Conservation (phyloP, 1,140 invertebrate species). For the Vanessa atalanta region DNA sequence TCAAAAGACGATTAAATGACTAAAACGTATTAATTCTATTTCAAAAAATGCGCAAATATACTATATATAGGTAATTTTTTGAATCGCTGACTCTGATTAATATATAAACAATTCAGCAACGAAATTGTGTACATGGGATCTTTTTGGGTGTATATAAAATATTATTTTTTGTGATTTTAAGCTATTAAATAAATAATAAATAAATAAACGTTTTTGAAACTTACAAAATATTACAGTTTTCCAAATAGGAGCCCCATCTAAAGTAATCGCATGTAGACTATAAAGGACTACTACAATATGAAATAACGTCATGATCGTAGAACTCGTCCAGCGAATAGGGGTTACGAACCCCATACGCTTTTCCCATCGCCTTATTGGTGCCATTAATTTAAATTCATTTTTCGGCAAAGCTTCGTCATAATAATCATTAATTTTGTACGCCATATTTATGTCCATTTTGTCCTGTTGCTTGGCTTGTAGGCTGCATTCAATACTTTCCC, state of each 20-base stretch:
- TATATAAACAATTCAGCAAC: too few species aligned
- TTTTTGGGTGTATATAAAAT: too few species aligned
- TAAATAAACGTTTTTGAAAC: slow-evolving; percentile 31
- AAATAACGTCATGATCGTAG: slow-evolving; percentile 46
- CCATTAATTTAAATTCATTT: slow-evolving; percentile 52
- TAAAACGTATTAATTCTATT: too few species aligned
- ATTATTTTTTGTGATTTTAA: background rate
- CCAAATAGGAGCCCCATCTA: slow-evolving; percentile 39
- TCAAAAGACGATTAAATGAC: too few species aligned
- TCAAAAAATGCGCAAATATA: too few species aligned
- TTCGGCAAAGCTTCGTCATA: slow-evolving; percentile 51
- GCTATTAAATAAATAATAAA: background rate
- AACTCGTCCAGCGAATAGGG: slow-evolving; percentile 58
- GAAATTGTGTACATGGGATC: too few species aligned
- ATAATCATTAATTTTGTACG: slow-evolving; percentile 15
- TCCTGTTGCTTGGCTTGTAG: background rate
- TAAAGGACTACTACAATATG: slow-evolving; percentile 42
- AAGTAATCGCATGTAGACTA: slow-evolving; percentile 16
- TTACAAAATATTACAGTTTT: slow-evolving; percentile 57
- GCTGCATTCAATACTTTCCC: background rate
- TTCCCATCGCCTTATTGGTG: slow-evolving; percentile 55
- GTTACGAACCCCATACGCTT: slow-evolving; percentile 64
- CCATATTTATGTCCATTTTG: background rate
- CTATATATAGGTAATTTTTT: too few species aligned
- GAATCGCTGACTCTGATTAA: too few species aligned